Conservation (phyloP, 2,888 invertebrate genomes). For the Cylloceria caligata region DNA sequence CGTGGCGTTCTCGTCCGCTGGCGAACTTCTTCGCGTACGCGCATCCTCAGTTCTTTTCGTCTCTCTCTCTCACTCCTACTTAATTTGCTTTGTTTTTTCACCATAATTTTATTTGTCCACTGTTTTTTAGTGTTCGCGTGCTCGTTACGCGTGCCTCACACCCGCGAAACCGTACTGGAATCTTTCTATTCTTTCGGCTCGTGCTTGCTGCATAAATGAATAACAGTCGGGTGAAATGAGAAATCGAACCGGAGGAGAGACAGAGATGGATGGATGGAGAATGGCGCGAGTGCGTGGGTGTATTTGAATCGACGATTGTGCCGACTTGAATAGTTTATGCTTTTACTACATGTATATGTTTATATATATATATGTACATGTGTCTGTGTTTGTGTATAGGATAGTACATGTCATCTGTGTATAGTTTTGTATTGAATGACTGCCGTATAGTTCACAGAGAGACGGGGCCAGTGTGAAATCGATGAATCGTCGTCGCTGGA, state of each 20-base stretch:
- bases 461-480: slow-evolving; percentile 5
- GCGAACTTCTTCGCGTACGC: slow-evolving; percentile 1
- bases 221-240: neutral
- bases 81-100: neutral
- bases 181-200: neutral
- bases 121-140: neutral
- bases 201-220: neutral
- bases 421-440: slow-evolving; percentile 16
- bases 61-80: slow-evolving; percentile 1
- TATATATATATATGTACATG: neutral
- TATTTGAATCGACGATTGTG: slow-evolving; percentile 53
- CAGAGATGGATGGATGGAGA: slow-evolving; percentile 37
- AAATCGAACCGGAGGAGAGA: slow-evolving; percentile 30
- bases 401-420: neutral
- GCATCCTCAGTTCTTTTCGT: neutral
- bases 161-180: neutral
- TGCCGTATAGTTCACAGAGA: neutral
- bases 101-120: neutral
- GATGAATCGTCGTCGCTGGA: slow-evolving; percentile 17
- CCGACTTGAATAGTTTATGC: slow-evolving; percentile 32
- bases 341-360: neutral
- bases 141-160: too few relatives aligned
- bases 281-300: slow-evolving; percentile 63
- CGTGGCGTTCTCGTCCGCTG: neutral
- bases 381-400: slow-evolving; percentile 26